These are phyloP conservation scores for Molossus molossus DNA, from an alignment of 2,797 vertebrate species.

Conservation along the genomic window DNA sequence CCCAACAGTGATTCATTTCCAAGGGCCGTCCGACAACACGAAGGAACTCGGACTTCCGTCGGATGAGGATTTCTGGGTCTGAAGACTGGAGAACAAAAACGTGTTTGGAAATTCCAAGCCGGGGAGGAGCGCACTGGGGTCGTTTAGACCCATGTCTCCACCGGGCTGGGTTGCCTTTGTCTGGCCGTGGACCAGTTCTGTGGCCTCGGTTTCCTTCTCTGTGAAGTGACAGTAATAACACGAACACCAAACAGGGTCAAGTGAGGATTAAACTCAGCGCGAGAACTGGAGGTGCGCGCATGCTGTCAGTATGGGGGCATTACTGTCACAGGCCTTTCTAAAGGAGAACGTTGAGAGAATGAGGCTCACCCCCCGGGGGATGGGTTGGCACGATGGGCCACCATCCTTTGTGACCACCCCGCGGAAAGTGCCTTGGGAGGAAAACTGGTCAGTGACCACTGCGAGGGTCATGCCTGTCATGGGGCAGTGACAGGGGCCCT, in stretches of 20 bases:
- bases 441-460: neutral
- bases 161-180: neutral
- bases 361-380: neutral
- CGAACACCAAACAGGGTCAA: too few species aligned
- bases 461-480: neutral
- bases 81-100: neutral
- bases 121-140: neutral
- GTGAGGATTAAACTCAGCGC: neutral
- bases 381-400: accelerated
- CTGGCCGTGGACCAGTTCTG: neutral
- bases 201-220: neutral
- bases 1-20: too few species aligned
- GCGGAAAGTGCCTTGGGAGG: accelerated
- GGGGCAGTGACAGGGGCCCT: neutral
- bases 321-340: neutral
- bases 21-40: neutral
- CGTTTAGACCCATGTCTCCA: neutral
- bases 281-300: neutral
- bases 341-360: neutral
- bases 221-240: neutral
- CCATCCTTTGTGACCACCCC: neutral
- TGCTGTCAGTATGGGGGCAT: neutral
- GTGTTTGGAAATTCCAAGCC: neutral
- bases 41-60: accelerated
- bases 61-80: neutral